Evolutionary conservation across 1,140 invertebrate species (phyloP).

Genomic region (Drosophila dunni): DNA sequence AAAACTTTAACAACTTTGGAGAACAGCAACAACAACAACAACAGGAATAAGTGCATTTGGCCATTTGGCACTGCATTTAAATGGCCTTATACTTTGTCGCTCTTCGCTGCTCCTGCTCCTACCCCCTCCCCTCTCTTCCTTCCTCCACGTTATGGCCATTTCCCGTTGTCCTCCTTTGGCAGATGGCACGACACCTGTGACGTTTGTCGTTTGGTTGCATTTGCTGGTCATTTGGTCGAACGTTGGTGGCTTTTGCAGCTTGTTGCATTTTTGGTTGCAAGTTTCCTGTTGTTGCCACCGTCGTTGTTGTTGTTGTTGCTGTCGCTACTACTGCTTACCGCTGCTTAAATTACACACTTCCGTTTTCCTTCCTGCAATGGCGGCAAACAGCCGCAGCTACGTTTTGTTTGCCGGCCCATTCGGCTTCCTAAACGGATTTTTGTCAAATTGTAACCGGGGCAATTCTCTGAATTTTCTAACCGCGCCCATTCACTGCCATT

Average conservation of each 20-base stretch:
- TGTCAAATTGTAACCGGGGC: slow-evolving; percentile 45
- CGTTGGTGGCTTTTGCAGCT: slow-evolving; percentile 49
- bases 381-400: slow-evolving; percentile 26
- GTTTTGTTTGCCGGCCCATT: slow-evolving; percentile 37
- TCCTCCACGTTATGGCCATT: neutral
- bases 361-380: slow-evolving; percentile 64
- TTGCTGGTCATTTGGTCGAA: slow-evolving; percentile 38
- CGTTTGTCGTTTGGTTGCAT: slow-evolving; percentile 26
- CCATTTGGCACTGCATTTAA: slow-evolving; percentile 58
- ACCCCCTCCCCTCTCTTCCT: too few species aligned
- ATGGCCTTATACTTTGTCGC: slow-evolving; percentile 3
- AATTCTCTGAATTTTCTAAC: slow-evolving; percentile 27
- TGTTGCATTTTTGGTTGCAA: slow-evolving; percentile 73
- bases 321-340: slow-evolving; percentile 28
- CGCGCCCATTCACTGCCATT: neutral
- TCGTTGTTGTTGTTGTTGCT: slow-evolving; percentile 1
- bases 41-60: slow-evolving; percentile 66
- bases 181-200: slow-evolving; percentile 49
- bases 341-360: slow-evolving; percentile 79
- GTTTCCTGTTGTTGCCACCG: slow-evolving; percentile 29
- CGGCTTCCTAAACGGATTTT: slow-evolving; percentile 43
- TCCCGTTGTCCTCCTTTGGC: neutral
- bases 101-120: neutral
- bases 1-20: slow-evolving; percentile 7
- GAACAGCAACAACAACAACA: slow-evolving; percentile 36